A percentile compares a stretch with the other conserved stretches of the same genome.
phyloP scores from a whole-genome alignment of 2,888 invertebrate genomes.

The Cephus nigrinus region DNA sequence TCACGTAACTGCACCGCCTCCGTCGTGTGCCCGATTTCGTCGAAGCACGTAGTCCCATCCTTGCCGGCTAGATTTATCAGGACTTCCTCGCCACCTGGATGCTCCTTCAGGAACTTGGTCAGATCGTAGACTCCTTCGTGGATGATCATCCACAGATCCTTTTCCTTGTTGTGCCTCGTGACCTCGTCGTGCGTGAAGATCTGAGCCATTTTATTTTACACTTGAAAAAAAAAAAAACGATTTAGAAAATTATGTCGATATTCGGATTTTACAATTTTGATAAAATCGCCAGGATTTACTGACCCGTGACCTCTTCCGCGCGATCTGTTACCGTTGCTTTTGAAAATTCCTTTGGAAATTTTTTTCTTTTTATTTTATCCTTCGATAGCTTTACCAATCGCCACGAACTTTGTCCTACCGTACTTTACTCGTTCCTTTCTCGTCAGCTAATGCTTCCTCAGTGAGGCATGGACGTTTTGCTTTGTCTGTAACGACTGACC shows the following conservation, averaged over 20 bases:
- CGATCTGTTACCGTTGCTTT: background rate
- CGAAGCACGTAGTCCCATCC: slow-evolving; percentile 74
- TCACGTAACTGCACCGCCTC: slow-evolving; percentile 75
- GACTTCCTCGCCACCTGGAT: slow-evolving; percentile 75
- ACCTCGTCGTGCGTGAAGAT: slow-evolving; percentile 66
- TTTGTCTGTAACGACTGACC: background rate
- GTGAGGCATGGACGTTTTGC: background rate
- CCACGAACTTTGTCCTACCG: background rate
- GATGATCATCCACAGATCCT: slow-evolving; percentile 70
- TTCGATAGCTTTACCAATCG: background rate
- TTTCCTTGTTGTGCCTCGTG: slow-evolving; percentile 64
- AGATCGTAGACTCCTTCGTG: slow-evolving; percentile 72
- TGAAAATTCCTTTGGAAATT: background rate
- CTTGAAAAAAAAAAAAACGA: background rate
- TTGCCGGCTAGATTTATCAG: slow-evolving; percentile 70
- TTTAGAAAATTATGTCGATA: background rate
- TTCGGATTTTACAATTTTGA: background rate
- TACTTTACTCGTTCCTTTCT: background rate
- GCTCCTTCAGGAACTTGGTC: slow-evolving; percentile 70
- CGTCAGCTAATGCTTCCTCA: background rate
- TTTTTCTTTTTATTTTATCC: background rate
- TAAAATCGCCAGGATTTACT: background rate
- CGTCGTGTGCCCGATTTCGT: slow-evolving; percentile 77
- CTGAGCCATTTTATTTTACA: slow-evolving; percentile 30
- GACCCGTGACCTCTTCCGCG: background rate